Percentiles rank a stretch among this genome's conserved stretches.
These are phyloP conservation scores for Drosophila auraria DNA, from an alignment of 1,140 invertebrate genomes.

Conservation along the genomic window DNA sequence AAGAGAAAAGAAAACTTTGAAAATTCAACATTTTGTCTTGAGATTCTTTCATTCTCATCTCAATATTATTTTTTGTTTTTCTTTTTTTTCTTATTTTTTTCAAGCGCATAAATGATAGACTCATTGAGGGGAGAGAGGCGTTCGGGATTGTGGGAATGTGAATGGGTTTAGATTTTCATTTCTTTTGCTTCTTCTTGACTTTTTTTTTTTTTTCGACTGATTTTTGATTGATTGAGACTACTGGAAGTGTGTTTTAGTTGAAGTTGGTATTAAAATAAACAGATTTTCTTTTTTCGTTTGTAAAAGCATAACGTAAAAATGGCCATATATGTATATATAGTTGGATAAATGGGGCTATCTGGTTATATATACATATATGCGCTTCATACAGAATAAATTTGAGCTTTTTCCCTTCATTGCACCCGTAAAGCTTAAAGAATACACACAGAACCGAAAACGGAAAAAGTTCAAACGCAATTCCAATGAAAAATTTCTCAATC, in stretches of 20 bases:
- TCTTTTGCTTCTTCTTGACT: conserved; percentile 51
- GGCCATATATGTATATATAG: conserved; percentile 55
- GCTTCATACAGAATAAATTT: conserved; percentile 65
- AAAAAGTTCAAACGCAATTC: conserved; percentile 57
- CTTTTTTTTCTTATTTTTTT: conserved; percentile 53
- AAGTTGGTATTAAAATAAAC: conserved; percentile 55
- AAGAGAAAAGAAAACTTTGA: conserved; percentile 57
- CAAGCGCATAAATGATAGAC: conserved; percentile 85
- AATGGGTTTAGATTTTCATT: conserved; percentile 67
- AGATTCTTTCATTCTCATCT: conserved; percentile 53
- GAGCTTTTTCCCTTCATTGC: conserved; percentile 85
- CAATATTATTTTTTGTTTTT: conserved; percentile 51
- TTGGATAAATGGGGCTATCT: conserved; percentile 19
- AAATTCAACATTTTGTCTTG: conserved; percentile 52
- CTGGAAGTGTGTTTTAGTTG: conserved; percentile 77
- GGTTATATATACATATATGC: conserved; percentile 50
- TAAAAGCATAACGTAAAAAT: conserved; percentile 51
- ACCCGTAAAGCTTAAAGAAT: conserved; percentile 71
- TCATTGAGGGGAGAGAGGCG: conserved; percentile 85
- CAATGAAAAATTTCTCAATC: conserved; percentile 43
- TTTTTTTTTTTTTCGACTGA: conserved; percentile 45
- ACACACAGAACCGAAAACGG: conserved; percentile 53
- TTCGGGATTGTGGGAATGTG: conserved; percentile 83
- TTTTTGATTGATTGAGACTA: conserved; percentile 70
- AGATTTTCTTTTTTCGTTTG: conserved; percentile 36